Conservation (phyloP, 37 sponge, comb jelly and placozoan species). For the Ephydatia muelleri region DNA sequence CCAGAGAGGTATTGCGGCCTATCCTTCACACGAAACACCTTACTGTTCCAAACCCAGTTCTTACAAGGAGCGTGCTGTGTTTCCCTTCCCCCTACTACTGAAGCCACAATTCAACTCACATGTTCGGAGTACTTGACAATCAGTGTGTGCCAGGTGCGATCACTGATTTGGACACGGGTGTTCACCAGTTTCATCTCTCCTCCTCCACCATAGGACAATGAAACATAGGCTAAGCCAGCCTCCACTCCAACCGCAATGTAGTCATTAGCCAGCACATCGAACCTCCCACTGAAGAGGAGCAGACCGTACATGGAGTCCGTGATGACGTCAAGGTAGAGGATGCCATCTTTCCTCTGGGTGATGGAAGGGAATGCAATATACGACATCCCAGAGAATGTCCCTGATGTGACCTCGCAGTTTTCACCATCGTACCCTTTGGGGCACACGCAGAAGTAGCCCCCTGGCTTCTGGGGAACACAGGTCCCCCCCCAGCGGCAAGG, state of each 20-base stretch:
- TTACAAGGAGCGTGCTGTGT: too few relatives aligned
- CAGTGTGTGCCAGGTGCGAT: constrained; percentile 50
- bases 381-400: constrained; percentile 36
- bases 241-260: constrained; percentile 40
- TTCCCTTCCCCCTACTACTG: background rate
- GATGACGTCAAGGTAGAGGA: constrained; percentile 53
- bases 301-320: constrained; percentile 28
- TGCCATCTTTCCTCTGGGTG: constrained; percentile 1
- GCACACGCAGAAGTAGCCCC: constrained; percentile 59
- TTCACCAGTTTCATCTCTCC: background rate
- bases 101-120: constrained; percentile 37
- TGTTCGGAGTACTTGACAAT: constrained; percentile 30
- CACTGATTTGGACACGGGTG: constrained; percentile 18
- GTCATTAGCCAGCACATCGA: constrained; percentile 35
- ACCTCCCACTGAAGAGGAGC: constrained; percentile 53
- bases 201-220: constrained; percentile 48
- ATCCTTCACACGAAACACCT: too few relatives aligned
- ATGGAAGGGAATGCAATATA: constrained; percentile 59
- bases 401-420: constrained; percentile 59
- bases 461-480: constrained; percentile 64
- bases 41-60: too few relatives aligned
- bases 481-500: constrained; percentile 66
- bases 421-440: constrained; percentile 51
- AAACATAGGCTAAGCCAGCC: background rate
- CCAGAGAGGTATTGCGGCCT: too few relatives aligned